Evolutionary conservation across 2,888 invertebrate genomes (phyloP).

Genomic region (Apoda limacodes): DNA sequence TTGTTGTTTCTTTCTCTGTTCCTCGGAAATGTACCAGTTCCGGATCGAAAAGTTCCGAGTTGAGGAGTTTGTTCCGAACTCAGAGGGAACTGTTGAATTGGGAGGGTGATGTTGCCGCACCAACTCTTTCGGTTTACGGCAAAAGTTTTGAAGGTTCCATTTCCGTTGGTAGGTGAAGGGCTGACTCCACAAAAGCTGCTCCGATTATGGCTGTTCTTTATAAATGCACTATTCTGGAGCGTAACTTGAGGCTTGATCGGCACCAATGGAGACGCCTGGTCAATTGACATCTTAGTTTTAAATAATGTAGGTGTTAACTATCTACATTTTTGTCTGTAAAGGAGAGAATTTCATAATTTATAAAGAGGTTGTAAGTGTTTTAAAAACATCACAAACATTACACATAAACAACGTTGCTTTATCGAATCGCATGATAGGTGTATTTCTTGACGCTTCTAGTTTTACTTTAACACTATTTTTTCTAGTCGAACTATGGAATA

Average conservation of each 20-base stretch:
- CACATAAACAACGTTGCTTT: no score
- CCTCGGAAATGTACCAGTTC: conserved; percentile 63
- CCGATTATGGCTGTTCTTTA: conserved; percentile 65
- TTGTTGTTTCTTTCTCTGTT: conserved; percentile 64
- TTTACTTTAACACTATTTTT: no score
- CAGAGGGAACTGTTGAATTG: conserved; percentile 56
- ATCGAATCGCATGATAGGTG: no score
- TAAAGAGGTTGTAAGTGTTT: no score
- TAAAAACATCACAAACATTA: no score
- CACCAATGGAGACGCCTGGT: conserved; percentile 64
- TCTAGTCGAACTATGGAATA: no score
- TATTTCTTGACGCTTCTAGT: no score
- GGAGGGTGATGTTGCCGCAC: conserved; percentile 65
- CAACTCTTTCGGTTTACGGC: conserved; percentile 66
- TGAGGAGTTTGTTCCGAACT: conserved; percentile 49
- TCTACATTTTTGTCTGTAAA: conserved; percentile 67
- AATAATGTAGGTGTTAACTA: conserved; percentile 42
- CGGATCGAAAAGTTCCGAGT: conserved; percentile 60
- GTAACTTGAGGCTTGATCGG: conserved; percentile 63
- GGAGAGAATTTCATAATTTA: no score
- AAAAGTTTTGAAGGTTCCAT: conserved; percentile 62
- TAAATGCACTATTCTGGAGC: conserved; percentile 58
- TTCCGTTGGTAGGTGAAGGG: conserved; percentile 52
- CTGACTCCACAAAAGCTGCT: conserved; percentile 66
- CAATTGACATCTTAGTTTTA: conserved; percentile 63